Base-by-base conservation (phyloP, 2,888 invertebrate species). In the Heliconius aoede region DNA sequence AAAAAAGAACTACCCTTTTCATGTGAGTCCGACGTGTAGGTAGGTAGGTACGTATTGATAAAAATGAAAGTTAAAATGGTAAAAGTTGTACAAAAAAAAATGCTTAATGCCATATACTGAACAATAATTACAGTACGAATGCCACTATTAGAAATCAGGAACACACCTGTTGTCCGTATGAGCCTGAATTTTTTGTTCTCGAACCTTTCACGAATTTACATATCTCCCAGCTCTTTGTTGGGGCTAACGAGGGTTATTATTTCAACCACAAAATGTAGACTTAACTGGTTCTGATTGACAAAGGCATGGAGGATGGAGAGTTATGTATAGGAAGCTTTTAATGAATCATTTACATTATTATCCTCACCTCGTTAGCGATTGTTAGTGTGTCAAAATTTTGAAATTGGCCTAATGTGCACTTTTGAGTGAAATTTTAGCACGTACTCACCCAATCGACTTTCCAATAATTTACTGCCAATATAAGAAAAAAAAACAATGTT, bases 211-310 rank as follows among this genome's bases (percentile, higher is more conserved):
- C 89, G 83, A 90, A 93, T 94, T 93, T 92, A 92, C 92, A 93
- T 93, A 92, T 88, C 87, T 89, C 86, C 87, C 88, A 87, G 87
- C 85, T 90, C 90, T 89, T 91, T 89, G 90, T 89, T 87, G 82
- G 84, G 87, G 84, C 86, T 92, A 94, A 94, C 91, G 86, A 93
- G 90, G 88, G 88, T 89, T 90, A 92, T 94, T 93, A 93, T 91
- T 90, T 91, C 86, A 87, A 92, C 93, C 93, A 91, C 93, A 93
- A 91, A 91, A 89, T 87, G 85, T 89, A 85, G 87, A 88, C 86
- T 87, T 88, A 90, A 87, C 87, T 86, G 86, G 86, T 87, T 87
- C 85, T 90, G 92, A 92, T 91, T 93, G 93, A 93, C 91, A 91
- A 91, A 87, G 86, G 88, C 82, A 86, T 83, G 82, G 84, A 87